Base-by-base conservation (phyloP, 2,797 vertebrate genomes). In the Eulemur coronatus region DNA sequence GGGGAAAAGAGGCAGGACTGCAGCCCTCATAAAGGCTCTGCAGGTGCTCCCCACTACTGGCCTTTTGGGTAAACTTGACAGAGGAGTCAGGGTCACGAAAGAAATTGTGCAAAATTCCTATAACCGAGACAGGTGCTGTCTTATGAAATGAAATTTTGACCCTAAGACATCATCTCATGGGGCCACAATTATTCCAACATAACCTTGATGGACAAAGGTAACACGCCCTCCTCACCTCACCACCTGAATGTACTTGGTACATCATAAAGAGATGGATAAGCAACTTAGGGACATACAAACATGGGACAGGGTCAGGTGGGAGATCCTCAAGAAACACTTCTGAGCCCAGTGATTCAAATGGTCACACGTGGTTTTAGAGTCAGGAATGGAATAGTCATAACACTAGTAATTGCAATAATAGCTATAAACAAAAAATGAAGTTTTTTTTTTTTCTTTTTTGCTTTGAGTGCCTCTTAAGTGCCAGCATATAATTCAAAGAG, bases 1-100 rank as follows among this genome's bases (percentile, higher is more conserved):
- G 0, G 5, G 14, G 0, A 0, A 0, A 14, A 20, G 7, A 67
- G 35, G 7, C 15, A n/a, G 38, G 35, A 15, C 1, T 17, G 2
- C 65, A 65, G 33, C 13, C 1, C 0, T 65, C n/a, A 12, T 63
- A 15, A 63, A 52, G 38, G 18, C 2, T 38, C 72, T 65, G 65
- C n/a, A 73, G 94, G 55, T 76, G 30, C n/a, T 76, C 38, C 50
- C 46, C 7, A 4, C 26, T 5, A 48, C 63, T 78, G 35, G 46
- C 41, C 73, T 91, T 63, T 4, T 9, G 76, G 80, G 84, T 33
- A 30, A 89, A 57, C 18, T 13, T 24, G 38, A 61, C 5, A 63
- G 52, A 63, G 7, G 10, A 78, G 57, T 76, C 33, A 17, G n/a
- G 52, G 22, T 79, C n/a, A 5, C 82, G 70, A 38, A 85, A 67